Evolutionary conservation across 2,888 invertebrate genomes (phyloP).

Genomic region (Drosophila demipolita): DNA sequence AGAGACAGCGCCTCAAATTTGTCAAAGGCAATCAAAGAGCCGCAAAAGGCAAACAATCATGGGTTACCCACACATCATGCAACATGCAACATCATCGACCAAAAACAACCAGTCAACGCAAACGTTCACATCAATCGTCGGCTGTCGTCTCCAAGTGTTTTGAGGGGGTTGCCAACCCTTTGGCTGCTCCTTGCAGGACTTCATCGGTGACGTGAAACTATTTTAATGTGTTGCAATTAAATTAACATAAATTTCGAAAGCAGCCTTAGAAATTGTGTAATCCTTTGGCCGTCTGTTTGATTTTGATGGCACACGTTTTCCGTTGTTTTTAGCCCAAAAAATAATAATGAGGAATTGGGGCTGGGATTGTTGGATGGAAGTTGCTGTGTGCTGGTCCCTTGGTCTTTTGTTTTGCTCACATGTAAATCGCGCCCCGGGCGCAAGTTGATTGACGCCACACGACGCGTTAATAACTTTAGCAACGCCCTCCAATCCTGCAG

Average conservation of each 20-base stretch:
- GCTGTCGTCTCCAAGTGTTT: constrained; percentile 45
- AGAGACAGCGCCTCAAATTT: constrained; percentile 56
- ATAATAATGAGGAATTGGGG: background rate
- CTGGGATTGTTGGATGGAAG: background rate
- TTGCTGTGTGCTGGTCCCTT: constrained; percentile 5
- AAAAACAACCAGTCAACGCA: constrained; percentile 14
- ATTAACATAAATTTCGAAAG: constrained; percentile 73
- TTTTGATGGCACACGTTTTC: constrained; percentile 59
- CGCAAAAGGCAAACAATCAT: constrained; percentile 66
- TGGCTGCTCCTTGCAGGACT: constrained; percentile 50
- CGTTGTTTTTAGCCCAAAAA: constrained; percentile 69
- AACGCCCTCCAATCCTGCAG: constrained; percentile 72
- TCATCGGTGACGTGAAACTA: constrained; percentile 68
- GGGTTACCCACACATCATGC: constrained; percentile 27
- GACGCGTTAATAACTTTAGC: constrained; percentile 79
- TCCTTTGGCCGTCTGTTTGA: constrained; percentile 57
- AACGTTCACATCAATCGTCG: constrained; percentile 59
- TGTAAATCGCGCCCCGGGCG: constrained; percentile 61
- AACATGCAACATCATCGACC: constrained; percentile 13
- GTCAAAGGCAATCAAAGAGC: constrained; percentile 69
- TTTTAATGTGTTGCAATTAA: constrained; percentile 81
- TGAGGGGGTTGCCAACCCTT: constrained; percentile 44
- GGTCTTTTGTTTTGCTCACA: constrained; percentile 46
- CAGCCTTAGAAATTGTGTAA: constrained; percentile 51
- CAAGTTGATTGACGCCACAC: constrained; percentile 80